Conservation (phyloP, 2,888 invertebrate species). For the Meta bourneti region DNA sequence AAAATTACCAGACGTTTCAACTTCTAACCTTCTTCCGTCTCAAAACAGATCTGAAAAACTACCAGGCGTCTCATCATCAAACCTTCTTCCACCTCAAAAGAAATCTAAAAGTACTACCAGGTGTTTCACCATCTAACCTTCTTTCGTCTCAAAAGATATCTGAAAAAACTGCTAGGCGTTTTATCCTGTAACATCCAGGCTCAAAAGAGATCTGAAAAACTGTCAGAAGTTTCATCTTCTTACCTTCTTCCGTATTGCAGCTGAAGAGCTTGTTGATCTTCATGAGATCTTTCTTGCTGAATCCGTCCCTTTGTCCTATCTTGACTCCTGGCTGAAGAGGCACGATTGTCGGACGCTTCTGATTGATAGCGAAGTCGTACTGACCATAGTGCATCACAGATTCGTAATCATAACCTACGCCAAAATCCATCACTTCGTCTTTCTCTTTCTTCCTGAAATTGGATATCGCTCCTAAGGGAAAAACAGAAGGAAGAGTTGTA, state of each 20-base stretch:
- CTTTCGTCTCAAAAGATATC: no score
- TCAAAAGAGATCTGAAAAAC: no score
- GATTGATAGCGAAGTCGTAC: slow-evolving; percentile 82
- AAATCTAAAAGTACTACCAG: no score
- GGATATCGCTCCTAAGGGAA: neutral
- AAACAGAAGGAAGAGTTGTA: neutral
- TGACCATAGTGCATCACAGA: slow-evolving; percentile 88
- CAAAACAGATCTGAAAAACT: no score
- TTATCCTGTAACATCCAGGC: no score
- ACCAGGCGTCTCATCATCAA: no score
- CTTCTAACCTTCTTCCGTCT: no score
- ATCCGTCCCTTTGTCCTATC: slow-evolving; percentile 83
- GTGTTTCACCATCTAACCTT: no score
- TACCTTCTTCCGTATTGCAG: slow-evolving; percentile 8
- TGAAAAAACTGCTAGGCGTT: no score
- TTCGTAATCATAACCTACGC: slow-evolving; percentile 40
- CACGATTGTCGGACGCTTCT: slow-evolving; percentile 82
- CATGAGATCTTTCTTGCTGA: slow-evolving; percentile 51
- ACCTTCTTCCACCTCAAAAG: no score
- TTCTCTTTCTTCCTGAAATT: slow-evolving; percentile 37
- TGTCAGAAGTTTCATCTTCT: no score
- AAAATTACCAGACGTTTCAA: no score
- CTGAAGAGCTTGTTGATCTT: slow-evolving; percentile 70
- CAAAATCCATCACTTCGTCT: neutral
- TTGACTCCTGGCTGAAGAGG: slow-evolving; percentile 82